Base-by-base conservation (phyloP, 2,888 invertebrate species). In the Pimpla rufipes region DNA sequence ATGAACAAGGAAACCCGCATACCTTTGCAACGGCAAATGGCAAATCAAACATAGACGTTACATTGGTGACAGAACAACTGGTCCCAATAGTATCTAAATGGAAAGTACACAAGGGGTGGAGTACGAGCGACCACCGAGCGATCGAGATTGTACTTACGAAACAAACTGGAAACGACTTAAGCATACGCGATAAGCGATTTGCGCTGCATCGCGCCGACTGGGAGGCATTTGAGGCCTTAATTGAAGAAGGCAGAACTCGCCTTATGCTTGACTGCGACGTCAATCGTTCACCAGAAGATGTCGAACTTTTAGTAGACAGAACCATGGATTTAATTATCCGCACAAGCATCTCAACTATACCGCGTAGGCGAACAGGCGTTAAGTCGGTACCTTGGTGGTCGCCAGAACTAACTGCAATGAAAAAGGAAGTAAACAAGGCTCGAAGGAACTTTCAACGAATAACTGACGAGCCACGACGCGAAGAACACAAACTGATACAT, bases 11-110 rank as follows among this genome's bases (percentile, higher is more conserved):
- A 0, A 45, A 71, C 7, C 66, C 21, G 0, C 71, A 78, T 0
- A 79, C 82, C 0, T 85, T 67, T 62, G 16, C 16, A 11, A 62
- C 79, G n/a, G 11, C 40, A 40, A 68, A 47, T 11, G 52, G 68
- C 2, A 37, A 21, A 7, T 21, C 21, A 3, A 47, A 68, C 45
- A 68, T 47, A 0, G 68, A 68, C 37, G 11, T 68, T 3, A 68
- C 68, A 3, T 7, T 68, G 0, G 18, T 7, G 1, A 47, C 47
- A 23, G 11, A 42, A 2, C 13, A 47, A 0, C 2, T 47, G 0
- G n/a, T 42, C 1, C 13, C 21, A 13, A 0, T 4, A 7, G 10
- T 5, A 6, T 6, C 13, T 0, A n/a, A 67, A 4, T 67, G 67
- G 67, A 7, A 5, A 4, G 67, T 42, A 0, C 67, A 67, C 2